Evolutionary conservation across 2,113 vertebrate species (phyloP).

Genomic region (Tragulus kanchil): DNA sequence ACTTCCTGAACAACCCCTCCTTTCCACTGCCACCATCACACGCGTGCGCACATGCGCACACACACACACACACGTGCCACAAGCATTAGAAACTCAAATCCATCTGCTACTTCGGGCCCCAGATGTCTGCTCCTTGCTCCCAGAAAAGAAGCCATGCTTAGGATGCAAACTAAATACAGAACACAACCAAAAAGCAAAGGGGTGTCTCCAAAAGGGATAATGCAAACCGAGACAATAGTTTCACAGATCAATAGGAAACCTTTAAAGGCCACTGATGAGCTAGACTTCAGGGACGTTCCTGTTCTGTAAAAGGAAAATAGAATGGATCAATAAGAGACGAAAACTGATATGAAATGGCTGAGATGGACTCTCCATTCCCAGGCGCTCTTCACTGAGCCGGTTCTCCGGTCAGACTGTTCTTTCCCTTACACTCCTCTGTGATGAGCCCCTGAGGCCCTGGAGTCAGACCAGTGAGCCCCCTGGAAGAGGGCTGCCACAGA

Average conservation of each 20-base stretch:
- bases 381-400: not conserved
- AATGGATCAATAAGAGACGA: slow-evolving; percentile 79
- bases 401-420: not conserved
- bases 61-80: not conserved
- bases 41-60: not conserved
- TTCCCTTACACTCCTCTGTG: not conserved
- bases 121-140: slow-evolving; percentile 54
- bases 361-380: slow-evolving; percentile 29
- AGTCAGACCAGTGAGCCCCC: not conserved
- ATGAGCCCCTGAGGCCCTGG: not conserved
- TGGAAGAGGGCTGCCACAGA: not conserved
- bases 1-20: not conserved
- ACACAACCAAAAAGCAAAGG: slow-evolving; percentile 61
- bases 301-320: slow-evolving; percentile 68
- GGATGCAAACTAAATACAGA: slow-evolving; percentile 67
- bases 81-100: slow-evolving; percentile 38
- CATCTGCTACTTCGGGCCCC: not conserved
- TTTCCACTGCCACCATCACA: fast-evolving
- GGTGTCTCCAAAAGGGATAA: slow-evolving; percentile 73
- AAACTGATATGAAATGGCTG: slow-evolving; percentile 76
- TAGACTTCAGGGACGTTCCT: slow-evolving; percentile 22
- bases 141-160: slow-evolving; percentile 69
- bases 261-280: slow-evolving; percentile 78
- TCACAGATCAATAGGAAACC: slow-evolving; percentile 73
- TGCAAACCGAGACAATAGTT: slow-evolving; percentile 73